A percentile compares a stretch with the other conserved stretches of the same genome.
phyloP scores from a whole-genome alignment of 2,888 invertebrate genomes.

The Malthinus flaveolus region DNA sequence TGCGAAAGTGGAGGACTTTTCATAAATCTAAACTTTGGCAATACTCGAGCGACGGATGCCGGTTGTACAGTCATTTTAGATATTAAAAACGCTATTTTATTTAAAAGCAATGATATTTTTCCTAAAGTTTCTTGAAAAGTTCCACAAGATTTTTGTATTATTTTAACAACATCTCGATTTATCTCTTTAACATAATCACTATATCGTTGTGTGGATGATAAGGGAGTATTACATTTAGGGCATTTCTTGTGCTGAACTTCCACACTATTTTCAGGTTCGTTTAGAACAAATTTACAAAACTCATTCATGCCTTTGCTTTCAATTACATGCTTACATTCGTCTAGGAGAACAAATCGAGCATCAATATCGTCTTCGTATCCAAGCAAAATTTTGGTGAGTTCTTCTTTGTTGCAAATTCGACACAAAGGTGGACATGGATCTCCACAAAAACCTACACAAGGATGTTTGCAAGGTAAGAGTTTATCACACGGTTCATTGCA shows the following conservation, averaged over 20 bases:
- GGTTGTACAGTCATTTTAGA: too few relatives aligned
- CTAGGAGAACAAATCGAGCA: slow-evolving; percentile 59
- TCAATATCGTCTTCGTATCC: slow-evolving; percentile 57
- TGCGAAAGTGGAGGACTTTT: too few relatives aligned
- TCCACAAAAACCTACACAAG: slow-evolving; percentile 73
- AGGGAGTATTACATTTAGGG: slow-evolving; percentile 63
- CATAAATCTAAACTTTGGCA: too few relatives aligned
- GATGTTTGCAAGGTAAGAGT: slow-evolving; percentile 60
- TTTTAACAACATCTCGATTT: slow-evolving; percentile 53
- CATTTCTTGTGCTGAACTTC: slow-evolving; percentile 54
- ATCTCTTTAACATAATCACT: slow-evolving; percentile 56
- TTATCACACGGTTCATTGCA: slow-evolving; percentile 55
- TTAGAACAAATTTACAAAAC: background rate
- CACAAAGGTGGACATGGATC: slow-evolving; percentile 69
- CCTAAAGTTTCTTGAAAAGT: too few relatives aligned
- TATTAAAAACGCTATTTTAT: background rate
- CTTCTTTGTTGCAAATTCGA: slow-evolving; percentile 59
- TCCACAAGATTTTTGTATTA: slow-evolving; percentile 55
- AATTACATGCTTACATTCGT: slow-evolving; percentile 59
- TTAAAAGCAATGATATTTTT: too few relatives aligned
- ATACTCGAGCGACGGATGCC: too few relatives aligned
- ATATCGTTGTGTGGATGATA: slow-evolving; percentile 62
- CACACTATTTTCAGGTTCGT: slow-evolving; percentile 5
- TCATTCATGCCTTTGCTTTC: slow-evolving; percentile 56
- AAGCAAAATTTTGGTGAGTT: slow-evolving; percentile 54